Conservation (phyloP, 2,888 invertebrate genomes). For the Abrostola triplasia region DNA sequence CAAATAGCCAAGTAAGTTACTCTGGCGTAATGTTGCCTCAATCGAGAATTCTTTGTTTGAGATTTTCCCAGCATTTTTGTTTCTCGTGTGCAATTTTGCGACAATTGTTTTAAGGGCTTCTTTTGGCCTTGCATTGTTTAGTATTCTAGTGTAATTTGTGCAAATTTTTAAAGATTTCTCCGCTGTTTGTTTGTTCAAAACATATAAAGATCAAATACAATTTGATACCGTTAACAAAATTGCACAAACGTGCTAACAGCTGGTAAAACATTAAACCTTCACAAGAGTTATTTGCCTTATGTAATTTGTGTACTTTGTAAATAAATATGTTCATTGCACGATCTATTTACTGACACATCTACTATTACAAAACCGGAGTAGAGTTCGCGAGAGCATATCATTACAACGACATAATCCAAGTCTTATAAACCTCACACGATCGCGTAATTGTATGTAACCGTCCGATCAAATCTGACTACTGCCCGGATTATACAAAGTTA, state of each 20-base stretch:
- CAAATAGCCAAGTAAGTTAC: slow-evolving; percentile 42
- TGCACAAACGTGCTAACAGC: background rate
- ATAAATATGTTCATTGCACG: slow-evolving; percentile 19
- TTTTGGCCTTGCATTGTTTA: slow-evolving; percentile 49
- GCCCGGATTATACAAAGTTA: slow-evolving; percentile 37
- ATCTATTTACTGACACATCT: slow-evolving; percentile 42
- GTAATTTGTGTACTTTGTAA: slow-evolving; percentile 21
- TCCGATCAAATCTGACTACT: slow-evolving; percentile 41
- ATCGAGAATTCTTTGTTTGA: slow-evolving; percentile 45
- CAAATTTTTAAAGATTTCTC: slow-evolving; percentile 7
- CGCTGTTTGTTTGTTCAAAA: background rate
- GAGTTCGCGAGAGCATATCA: slow-evolving; percentile 22
- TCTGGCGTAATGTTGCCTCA: slow-evolving; percentile 46
- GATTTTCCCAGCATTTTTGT: slow-evolving; percentile 36
- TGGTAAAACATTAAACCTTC: background rate
- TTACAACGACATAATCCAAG: slow-evolving; percentile 33
- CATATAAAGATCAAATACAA: background rate
- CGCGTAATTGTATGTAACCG: slow-evolving; percentile 42
- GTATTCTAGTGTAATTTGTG: slow-evolving; percentile 2
- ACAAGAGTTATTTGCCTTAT: background rate
- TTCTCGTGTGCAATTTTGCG: slow-evolving; percentile 23
- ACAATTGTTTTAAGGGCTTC: slow-evolving; percentile 20
- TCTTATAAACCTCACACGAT: slow-evolving; percentile 15
- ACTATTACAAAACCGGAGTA: slow-evolving; percentile 35
- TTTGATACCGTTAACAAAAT: background rate